Conservation (phyloP, 2,888 invertebrate species). For the Parnassius mnemosyne region DNA sequence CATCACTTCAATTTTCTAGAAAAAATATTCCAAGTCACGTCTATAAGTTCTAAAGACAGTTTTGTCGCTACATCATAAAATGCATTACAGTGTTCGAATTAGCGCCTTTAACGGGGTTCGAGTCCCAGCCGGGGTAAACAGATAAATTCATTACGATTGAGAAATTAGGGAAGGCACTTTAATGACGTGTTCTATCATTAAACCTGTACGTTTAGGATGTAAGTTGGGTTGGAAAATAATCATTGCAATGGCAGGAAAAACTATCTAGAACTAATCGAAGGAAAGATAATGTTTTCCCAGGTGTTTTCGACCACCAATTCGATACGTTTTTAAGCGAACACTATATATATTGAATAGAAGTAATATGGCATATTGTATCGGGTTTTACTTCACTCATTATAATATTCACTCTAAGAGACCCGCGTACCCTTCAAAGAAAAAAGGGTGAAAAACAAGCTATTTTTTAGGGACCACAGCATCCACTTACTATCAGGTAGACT, state of each 20-base stretch:
- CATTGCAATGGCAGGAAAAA: conserved; percentile 1
- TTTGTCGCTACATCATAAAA: conserved; percentile 50
- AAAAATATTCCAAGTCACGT: conserved; percentile 28
- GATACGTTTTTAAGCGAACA: too few relatives aligned
- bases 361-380: too few relatives aligned
- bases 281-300: too few relatives aligned
- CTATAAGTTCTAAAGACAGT: conserved; percentile 36
- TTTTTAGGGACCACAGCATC: too few relatives aligned
- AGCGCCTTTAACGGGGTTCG: conserved; percentile 50
- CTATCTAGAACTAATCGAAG: neutral
- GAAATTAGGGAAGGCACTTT: conserved; percentile 32
- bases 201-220: conserved; percentile 19
- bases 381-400: too few relatives aligned
- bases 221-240: neutral
- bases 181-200: conserved; percentile 27
- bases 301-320: too few relatives aligned
- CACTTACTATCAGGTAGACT: too few relatives aligned
- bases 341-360: too few relatives aligned
- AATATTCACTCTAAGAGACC: too few relatives aligned
- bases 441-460: too few relatives aligned
- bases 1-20: neutral
- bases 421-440: too few relatives aligned
- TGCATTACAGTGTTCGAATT: conserved; percentile 60
- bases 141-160: conserved; percentile 48
- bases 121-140: conserved; percentile 46